Conservation (phyloP, 35 echinoderm and acorn worm species). For the Ophioderma brevispina region DNA sequence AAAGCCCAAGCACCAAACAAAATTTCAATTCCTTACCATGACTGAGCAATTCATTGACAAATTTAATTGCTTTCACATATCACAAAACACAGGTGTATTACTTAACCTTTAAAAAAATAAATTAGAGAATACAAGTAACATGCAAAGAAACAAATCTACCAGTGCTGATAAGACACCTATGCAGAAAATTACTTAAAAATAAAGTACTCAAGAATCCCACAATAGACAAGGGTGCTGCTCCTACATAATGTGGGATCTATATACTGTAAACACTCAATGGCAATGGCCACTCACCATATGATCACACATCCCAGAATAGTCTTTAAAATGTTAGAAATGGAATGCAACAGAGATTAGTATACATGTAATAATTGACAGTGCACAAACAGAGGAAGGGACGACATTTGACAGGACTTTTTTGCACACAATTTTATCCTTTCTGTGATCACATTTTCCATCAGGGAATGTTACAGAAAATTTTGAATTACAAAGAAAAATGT, state of each 20-base stretch:
- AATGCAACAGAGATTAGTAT: neutral
- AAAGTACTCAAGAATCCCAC: neutral
- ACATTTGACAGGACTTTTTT: neutral
- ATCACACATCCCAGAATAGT: slow-evolving; percentile 50
- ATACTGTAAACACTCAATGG: neutral
- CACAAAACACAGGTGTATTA: too few relatives aligned
- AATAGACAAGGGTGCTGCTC: neutral
- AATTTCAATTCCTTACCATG: too few relatives aligned
- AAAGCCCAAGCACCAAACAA: too few relatives aligned
- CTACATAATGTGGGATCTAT: neutral
- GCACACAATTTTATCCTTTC: neutral
- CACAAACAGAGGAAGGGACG: neutral
- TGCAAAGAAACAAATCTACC: neutral
- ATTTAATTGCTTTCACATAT: too few relatives aligned
- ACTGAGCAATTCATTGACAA: too few relatives aligned
- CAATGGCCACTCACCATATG: slow-evolving; percentile 33
- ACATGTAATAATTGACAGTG: neutral
- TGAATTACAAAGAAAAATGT: neutral
- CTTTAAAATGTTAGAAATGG: slow-evolving; percentile 31
- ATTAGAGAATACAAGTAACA: too few relatives aligned
- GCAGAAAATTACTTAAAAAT: neutral
- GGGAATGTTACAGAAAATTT: neutral
- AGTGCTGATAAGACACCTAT: neutral
- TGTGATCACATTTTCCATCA: neutral
- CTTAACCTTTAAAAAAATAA: too few relatives aligned